Percentiles rank a stretch among this genome's conserved stretches.
Conservation (phyloP, 2,888 invertebrate species). For the Philereme vetulata region DNA sequence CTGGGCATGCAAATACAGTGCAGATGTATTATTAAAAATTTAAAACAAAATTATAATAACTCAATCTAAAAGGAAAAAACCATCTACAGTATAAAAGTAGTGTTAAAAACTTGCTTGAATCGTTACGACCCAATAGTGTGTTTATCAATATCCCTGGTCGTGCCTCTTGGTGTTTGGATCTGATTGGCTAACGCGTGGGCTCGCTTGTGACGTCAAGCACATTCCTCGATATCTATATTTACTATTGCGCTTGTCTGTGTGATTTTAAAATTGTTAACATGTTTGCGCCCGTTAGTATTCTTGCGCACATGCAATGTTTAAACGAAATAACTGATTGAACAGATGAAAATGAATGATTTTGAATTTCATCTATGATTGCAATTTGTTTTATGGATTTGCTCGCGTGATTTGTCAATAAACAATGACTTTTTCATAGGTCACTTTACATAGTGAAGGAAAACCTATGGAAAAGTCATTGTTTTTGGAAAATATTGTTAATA, state of each 20-base stretch:
- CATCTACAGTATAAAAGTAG: neutral
- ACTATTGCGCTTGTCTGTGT: constrained; percentile 57
- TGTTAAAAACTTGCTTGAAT: neutral
- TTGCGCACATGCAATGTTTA: constrained; percentile 25
- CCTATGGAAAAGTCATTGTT: no score
- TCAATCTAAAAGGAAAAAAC: neutral
- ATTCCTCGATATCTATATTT: constrained; percentile 75
- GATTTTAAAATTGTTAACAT: constrained; percentile 29
- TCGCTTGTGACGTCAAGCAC: constrained; percentile 79
- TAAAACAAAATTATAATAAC: neutral
- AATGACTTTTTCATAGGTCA: no score
- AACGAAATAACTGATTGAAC: constrained; percentile 2
- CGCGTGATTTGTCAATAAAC: no score
- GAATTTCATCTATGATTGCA: no score
- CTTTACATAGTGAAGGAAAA: no score
- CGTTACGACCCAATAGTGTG: constrained; percentile 13
- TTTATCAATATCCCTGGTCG: constrained; percentile 77
- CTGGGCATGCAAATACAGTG: constrained; percentile 44
- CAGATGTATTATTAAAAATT: constrained; percentile 34
- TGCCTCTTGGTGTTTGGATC: constrained; percentile 82
- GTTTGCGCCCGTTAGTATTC: constrained; percentile 26
- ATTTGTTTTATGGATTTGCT: no score
- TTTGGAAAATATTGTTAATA: no score
- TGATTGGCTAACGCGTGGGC: constrained; percentile 81
- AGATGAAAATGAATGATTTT: no score